phyloP scores from a whole-genome alignment of 1,140 invertebrate genomes.

The Reticulitermes speratus region DNA sequence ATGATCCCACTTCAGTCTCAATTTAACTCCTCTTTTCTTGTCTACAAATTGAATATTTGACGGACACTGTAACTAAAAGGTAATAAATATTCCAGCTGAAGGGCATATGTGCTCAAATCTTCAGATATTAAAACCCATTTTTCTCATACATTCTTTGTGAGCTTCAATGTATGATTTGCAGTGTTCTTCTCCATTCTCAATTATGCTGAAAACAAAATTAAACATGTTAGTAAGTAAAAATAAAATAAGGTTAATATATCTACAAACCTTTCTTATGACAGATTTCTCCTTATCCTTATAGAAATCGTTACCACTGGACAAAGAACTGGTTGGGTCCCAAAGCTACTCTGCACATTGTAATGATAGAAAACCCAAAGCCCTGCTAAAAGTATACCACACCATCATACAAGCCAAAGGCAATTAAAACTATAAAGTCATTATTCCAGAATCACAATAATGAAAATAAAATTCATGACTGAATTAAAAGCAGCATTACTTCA shows the following conservation, averaged over 20 bases:
- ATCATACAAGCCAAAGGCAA: too few species aligned
- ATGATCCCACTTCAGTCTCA: neutral
- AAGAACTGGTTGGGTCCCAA: too few species aligned
- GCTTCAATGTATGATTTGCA: conserved; percentile 90
- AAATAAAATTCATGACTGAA: too few species aligned
- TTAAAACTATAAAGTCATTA: too few species aligned
- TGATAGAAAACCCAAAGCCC: too few species aligned
- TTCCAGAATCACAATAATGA: too few species aligned
- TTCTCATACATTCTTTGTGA: conserved; percentile 94
- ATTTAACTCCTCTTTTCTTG: neutral
- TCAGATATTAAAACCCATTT: conserved; percentile 93
- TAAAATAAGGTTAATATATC: conserved; percentile 21
- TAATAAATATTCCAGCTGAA: conserved; percentile 13
- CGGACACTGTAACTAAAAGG: neutral
- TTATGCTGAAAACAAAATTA: conserved; percentile 71
- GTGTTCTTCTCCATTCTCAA: conserved; percentile 90
- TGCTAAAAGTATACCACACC: too few species aligned
- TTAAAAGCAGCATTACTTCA: too few species aligned
- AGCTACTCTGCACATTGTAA: too few species aligned
- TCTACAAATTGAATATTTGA: neutral
- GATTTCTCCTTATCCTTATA: too few species aligned
- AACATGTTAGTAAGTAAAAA: conserved; percentile 31
- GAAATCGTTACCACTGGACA: too few species aligned
- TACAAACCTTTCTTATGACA: too few species aligned
- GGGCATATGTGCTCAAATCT: neutral